Percentiles rank a stretch among this genome's conserved stretches.
phyloP scores from a whole-genome alignment of 2,113 vertebrate species.

The Narcine bancroftii region DNA sequence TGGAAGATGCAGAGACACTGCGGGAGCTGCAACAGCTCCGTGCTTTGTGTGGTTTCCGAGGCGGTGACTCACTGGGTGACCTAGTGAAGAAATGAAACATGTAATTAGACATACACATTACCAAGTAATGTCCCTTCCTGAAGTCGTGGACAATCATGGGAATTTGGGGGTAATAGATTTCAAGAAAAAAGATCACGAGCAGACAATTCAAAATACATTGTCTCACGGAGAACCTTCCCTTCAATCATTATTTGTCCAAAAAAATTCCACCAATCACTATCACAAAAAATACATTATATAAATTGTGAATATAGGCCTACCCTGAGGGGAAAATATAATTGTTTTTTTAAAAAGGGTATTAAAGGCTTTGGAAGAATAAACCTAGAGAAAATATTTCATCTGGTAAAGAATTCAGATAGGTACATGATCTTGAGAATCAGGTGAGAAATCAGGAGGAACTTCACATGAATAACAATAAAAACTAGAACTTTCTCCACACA shows the following conservation, averaged over 20 bases:
- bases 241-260: too few species aligned
- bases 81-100: constrained; percentile 49
- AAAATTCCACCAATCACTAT: background rate
- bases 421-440: background rate
- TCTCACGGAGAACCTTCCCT: background rate
- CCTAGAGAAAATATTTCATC: background rate
- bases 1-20: constrained; percentile 78
- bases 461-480: background rate
- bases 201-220: background rate
- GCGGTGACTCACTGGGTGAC: constrained; percentile 71
- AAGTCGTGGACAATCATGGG: background rate
- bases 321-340: background rate
- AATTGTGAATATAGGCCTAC: background rate
- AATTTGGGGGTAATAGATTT: background rate
- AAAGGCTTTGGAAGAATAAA: background rate
- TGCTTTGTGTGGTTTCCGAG: constrained; percentile 68
- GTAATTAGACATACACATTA: background rate
- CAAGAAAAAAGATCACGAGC: background rate
- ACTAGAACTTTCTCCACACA: background rate
- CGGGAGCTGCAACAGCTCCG: constrained; percentile 83
- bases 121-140: background rate
- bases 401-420: background rate
- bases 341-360: background rate
- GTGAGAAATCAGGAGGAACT: background rate
- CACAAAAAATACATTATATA: background rate